A percentile compares a stretch with the other conserved stretches of the same genome.
Evolutionary conservation across 2,888 invertebrate genomes (phyloP).

Genomic region (Hirtodrosophila histrioides): DNA sequence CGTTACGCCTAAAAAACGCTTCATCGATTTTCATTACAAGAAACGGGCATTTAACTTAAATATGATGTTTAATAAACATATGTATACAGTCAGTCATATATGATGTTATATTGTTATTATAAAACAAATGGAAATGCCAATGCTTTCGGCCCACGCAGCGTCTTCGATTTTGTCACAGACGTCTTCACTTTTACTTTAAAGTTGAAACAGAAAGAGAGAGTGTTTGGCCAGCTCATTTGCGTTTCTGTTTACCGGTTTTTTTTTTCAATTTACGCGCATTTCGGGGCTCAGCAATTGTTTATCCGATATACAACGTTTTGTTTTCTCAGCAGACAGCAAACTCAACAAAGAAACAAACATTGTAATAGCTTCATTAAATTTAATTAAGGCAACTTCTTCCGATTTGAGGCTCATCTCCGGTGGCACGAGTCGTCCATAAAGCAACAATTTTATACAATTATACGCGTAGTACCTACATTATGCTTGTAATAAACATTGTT

Average conservation of each 20-base stretch:
- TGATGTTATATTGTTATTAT: conserved; percentile 12
- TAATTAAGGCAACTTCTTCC: conserved; percentile 72
- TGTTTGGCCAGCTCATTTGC: conserved; percentile 75
- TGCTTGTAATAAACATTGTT: conserved; percentile 26
- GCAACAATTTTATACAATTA: conserved; percentile 6
- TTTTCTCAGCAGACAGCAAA: conserved; percentile 25
- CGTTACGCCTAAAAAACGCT: conserved; percentile 38
- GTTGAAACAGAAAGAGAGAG: conserved; percentile 79
- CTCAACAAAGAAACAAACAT: not conserved
- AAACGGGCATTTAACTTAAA: conserved; percentile 23
- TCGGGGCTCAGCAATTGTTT: conserved; percentile 48
- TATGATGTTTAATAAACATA: conserved; percentile 6
- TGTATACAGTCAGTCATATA: conserved; percentile 3
- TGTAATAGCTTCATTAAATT: conserved; percentile 72
- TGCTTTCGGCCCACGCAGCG: conserved; percentile 39
- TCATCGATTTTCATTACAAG: conserved; percentile 24
- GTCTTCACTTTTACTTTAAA: conserved; percentile 80
- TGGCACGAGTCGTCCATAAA: conserved; percentile 53
- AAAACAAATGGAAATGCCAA: conserved; percentile 24
- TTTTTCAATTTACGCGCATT: conserved; percentile 54
- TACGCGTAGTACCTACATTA: conserved; percentile 12
- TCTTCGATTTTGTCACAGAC: conserved; percentile 4
- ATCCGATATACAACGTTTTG: conserved; percentile 13
- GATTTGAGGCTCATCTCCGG: conserved; percentile 47
- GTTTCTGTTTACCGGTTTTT: conserved; percentile 75